Evolutionary conservation across 2,113 vertebrate species (phyloP), one percentile per base, ranked within the genome.

Genomic region (Pithys albifrons): DNA sequence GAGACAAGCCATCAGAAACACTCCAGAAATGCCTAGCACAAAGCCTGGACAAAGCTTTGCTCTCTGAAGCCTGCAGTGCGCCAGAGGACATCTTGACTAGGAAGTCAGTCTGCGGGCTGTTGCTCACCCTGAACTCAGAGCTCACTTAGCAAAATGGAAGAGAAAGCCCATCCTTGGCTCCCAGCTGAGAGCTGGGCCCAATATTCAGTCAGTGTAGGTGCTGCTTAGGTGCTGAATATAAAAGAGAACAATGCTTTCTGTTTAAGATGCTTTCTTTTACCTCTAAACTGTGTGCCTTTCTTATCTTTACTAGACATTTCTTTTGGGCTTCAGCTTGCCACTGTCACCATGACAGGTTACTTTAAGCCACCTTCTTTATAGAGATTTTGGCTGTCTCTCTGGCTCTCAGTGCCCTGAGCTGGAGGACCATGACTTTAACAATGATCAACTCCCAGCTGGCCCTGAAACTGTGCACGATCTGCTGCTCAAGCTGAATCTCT

Each of bases 191-290:
- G 22, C 37, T 64, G 39, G 19, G 28, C 28, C n/a, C 25, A 67
- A 1, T 11, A 14, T 19, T 6, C 1, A 19, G 33, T 7, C 17
- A 58, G 43, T 2, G 2, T 33, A 3, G 24, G 25, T 33, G 6
- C 28, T 81, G 51, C 35, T 66, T 35, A 61, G 16, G 24, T 51
- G 25, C 72, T 84, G 35, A 22, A 41, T 77, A 52, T 54, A n/a
- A 66, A 65, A 74, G 15, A 84, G 29, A 71, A 24, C 15, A 35
- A 22, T 31, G 28, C 19, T 84, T 74, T 49, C 35, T 73, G 12
- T 49, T 74, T 62, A 67, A 54, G 39, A 27, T 72, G 39, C 33
- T 85, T 33, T 33, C 19, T 78, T 90, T 19, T 35, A 27, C 23
- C 27, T 35, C 25, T 51, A 74, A 71, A 39, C 3, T 75, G 8